Evolutionary conservation across 2,797 vertebrate species (phyloP).

Genomic region (Chelon auratus): DNA sequence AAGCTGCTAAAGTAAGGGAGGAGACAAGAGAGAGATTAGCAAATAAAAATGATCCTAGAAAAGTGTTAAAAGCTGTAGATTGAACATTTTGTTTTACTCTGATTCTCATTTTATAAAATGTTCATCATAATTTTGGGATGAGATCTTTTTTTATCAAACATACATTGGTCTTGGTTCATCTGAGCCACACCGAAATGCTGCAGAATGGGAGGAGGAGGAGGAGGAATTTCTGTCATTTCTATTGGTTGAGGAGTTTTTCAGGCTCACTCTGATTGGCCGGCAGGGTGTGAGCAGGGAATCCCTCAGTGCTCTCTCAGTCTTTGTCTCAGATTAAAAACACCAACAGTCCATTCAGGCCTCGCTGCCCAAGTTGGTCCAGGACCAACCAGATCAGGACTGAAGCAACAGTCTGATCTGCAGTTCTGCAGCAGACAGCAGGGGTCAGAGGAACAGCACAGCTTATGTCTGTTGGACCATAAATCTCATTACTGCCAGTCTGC

Average conservation of each 20-base stretch:
- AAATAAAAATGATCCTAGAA: no score
- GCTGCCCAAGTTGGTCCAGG: conserved; percentile 45
- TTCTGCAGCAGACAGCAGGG: background rate
- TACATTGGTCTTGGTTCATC: conserved; percentile 20
- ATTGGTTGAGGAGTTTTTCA: conserved; percentile 64
- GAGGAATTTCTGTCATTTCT: conserved; percentile 16
- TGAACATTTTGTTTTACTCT: no score
- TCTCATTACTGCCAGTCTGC: conserved; percentile 10
- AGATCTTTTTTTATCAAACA: no score
- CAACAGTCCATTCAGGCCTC: conserved; percentile 50
- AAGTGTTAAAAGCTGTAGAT: no score
- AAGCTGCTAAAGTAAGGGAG: no score
- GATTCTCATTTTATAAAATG: no score
- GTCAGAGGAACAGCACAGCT: conserved; percentile 12
- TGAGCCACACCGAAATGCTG: conserved; percentile 32
- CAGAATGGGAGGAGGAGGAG: conserved; percentile 43
- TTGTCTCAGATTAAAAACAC: conserved; percentile 64
- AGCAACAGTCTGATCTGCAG: background rate
- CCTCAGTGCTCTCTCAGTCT: conserved; percentile 47
- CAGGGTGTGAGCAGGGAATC: conserved; percentile 54
- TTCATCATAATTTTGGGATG: no score
- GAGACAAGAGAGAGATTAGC: no score
- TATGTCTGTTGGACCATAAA: conserved; percentile 10
- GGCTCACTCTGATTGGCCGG: conserved; percentile 64
- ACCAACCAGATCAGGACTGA: conserved; percentile 17